These are phyloP conservation scores for Macropodus opercularis DNA, from an alignment of 2,797 vertebrate genomes.

Conservation along the genomic window DNA sequence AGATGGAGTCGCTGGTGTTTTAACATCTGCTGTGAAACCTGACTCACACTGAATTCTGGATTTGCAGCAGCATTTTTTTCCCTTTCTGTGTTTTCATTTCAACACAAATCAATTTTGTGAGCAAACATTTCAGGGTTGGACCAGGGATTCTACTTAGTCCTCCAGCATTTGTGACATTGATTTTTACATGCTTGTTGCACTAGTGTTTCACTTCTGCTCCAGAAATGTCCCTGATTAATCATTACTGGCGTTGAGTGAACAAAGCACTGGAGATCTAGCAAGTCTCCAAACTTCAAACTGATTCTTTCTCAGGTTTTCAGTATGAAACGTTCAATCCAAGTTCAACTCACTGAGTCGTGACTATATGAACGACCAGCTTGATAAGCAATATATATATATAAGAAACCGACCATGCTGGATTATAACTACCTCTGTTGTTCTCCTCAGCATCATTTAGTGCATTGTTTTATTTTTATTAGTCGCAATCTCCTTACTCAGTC, in stretches of 20 bases:
- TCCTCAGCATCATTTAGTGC: neutral
- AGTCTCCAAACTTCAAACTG: neutral
- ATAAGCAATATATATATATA: too few species aligned
- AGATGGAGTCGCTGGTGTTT: too few species aligned
- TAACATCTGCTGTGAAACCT: too few species aligned
- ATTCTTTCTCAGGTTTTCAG: neutral
- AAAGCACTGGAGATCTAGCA: neutral
- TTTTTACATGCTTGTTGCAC: slow-evolving; percentile 1
- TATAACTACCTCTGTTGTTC: neutral
- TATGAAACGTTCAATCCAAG: slow-evolving; percentile 3
- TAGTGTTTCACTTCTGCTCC: neutral
- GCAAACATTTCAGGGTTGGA: neutral
- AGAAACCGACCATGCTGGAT: neutral
- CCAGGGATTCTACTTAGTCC: neutral
- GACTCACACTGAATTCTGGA: neutral
- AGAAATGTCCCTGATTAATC: slow-evolving; percentile 3
- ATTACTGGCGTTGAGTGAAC: neutral
- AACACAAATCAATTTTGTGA: neutral
- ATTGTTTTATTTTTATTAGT: neutral
- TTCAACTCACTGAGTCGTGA: neutral
- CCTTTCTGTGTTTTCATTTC: neutral
- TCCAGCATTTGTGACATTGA: neutral
- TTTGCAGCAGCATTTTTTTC: neutral
- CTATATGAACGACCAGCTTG: too few species aligned
- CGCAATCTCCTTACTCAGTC: neutral